These are phyloP conservation scores for Phragmatobia fuliginosa DNA, from an alignment of 2,888 invertebrate genomes.

Conservation along the genomic window DNA sequence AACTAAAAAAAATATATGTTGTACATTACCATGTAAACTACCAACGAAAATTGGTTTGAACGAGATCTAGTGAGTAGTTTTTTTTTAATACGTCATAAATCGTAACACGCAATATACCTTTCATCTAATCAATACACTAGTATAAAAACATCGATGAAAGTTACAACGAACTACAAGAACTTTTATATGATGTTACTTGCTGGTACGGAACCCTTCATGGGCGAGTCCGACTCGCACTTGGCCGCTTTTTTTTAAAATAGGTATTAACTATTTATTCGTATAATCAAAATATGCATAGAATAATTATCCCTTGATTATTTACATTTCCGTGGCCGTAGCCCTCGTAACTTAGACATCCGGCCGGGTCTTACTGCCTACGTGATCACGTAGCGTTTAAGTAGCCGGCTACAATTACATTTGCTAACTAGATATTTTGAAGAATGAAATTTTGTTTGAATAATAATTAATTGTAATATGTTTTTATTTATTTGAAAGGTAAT, in stretches of 20 bases:
- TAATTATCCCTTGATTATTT: neutral
- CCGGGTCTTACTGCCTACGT: neutral
- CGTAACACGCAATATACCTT: no score
- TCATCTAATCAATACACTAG: no score
- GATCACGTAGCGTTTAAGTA: neutral
- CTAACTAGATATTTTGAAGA: neutral
- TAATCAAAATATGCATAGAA: neutral
- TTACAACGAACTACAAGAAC: no score
- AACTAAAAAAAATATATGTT: no score
- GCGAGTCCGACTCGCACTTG: no score
- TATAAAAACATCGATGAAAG: no score
- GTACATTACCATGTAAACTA: no score
- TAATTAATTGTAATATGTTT: neutral
- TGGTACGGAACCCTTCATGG: no score
- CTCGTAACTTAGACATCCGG: neutral
- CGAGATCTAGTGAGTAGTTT: no score
- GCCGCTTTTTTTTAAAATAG: neutral
- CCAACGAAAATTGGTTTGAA: no score
- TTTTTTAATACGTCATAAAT: no score
- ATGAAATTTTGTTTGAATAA: neutral
- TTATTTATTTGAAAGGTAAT: neutral
- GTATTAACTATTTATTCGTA: neutral
- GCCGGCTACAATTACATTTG: neutral
- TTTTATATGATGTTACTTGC: no score
- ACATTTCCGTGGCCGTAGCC: neutral